Conservation (phyloP, 2,113 vertebrate genomes). For the Lophochroa leadbeateri region DNA sequence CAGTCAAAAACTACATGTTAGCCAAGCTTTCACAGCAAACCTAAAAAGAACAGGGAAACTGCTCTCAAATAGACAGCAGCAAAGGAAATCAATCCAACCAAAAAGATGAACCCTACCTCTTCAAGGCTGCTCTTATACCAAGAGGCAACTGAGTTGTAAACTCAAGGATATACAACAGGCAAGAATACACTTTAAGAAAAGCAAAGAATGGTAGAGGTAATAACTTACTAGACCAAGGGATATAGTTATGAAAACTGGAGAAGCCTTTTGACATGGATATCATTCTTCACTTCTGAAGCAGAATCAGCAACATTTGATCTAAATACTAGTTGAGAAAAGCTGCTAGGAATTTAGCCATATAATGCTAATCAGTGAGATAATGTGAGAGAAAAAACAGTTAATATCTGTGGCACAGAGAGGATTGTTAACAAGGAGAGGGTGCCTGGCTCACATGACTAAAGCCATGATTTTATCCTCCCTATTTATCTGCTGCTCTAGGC, state of each 20-base stretch:
- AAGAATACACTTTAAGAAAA: background rate
- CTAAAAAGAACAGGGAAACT: background rate
- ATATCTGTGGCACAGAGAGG: background rate
- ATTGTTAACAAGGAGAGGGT: background rate
- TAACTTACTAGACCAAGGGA: background rate
- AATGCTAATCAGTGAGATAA: background rate
- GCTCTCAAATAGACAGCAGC: background rate
- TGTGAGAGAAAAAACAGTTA: background rate
- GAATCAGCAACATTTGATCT: background rate
- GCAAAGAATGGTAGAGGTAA: background rate
- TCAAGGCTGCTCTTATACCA: background rate
- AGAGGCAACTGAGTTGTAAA: background rate
- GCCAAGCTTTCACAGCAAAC: background rate
- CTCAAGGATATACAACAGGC: background rate
- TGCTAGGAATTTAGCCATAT: background rate
- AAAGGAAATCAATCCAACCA: conserved; percentile 9
- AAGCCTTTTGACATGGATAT: background rate
- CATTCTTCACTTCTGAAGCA: background rate
- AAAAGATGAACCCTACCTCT: background rate
- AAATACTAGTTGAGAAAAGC: background rate
- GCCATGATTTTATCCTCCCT: background rate
- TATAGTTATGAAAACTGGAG: background rate
- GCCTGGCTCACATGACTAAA: background rate
- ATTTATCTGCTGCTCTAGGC: background rate
- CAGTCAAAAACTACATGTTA: background rate